Evolutionary conservation across 2,113 vertebrate genomes (phyloP).

Genomic region (Tachysurus fulvidraco): DNA sequence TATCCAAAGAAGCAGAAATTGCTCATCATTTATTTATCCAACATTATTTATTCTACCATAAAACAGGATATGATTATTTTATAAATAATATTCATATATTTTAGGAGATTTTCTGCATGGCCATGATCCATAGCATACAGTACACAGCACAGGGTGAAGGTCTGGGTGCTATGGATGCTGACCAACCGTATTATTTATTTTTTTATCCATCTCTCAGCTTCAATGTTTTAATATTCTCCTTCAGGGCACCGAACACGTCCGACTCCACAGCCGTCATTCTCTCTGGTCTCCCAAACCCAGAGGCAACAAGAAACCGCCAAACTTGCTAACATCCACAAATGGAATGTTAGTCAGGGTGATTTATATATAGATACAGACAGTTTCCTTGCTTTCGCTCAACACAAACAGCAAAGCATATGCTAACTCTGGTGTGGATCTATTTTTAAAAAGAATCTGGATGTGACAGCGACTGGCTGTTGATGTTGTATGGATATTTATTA

Average conservation of each 20-base stretch:
- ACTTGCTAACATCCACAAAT: not conserved
- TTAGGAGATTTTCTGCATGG: not conserved
- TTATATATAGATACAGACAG: not conserved
- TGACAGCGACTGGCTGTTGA: not conserved
- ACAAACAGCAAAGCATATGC: not conserved
- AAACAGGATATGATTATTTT: not conserved
- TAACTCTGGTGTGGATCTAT: not conserved
- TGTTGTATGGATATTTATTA: constrained; percentile 27
- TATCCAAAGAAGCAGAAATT: not conserved
- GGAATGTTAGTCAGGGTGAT: not conserved
- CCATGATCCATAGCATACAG: not conserved
- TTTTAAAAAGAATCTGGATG: not conserved
- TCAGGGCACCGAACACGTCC: not conserved
- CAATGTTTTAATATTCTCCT: not conserved
- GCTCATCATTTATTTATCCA: not conserved
- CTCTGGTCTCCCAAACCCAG: not conserved
- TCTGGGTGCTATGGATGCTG: not conserved
- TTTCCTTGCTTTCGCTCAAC: not conserved
- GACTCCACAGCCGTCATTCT: not conserved
- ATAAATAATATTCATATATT: not conserved
- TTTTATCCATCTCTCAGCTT: not conserved
- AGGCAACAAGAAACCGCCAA: not conserved
- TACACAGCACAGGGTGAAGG: not conserved
- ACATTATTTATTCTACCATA: not conserved
- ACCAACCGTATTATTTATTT: not conserved